Percentiles rank a stretch among this genome's conserved stretches.
These are phyloP conservation scores for Spheniscus mendiculus DNA, from an alignment of 2,113 vertebrate species.

Conservation along the genomic window DNA sequence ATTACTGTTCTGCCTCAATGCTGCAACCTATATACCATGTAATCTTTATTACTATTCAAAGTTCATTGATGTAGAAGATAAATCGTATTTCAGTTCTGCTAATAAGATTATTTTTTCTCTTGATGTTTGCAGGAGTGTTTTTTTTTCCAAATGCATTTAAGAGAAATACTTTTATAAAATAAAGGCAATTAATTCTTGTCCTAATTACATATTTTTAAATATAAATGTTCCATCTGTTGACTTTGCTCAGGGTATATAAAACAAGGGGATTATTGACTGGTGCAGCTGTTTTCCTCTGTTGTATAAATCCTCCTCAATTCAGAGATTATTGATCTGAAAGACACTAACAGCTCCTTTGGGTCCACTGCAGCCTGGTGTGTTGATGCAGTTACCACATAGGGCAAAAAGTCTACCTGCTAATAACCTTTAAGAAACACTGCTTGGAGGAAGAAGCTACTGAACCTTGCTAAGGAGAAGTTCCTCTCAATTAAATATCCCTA, in stretches of 20 bases:
- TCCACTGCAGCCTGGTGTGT: neutral
- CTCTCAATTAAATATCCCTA: neutral
- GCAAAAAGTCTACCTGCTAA: neutral
- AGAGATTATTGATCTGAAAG: neutral
- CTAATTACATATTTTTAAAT: neutral
- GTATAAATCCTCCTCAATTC: neutral
- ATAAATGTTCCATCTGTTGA: neutral
- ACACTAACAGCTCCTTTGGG: neutral
- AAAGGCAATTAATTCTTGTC: neutral
- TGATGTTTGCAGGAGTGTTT: neutral
- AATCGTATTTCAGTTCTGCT: neutral
- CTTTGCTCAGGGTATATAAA: neutral
- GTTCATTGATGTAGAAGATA: neutral
- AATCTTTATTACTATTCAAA: neutral
- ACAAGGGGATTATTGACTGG: neutral
- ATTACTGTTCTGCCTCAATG: neutral
- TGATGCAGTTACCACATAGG: neutral
- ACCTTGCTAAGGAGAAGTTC: neutral
- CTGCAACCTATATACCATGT: neutral
- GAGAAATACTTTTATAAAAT: neutral
- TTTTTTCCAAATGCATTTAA: neutral
- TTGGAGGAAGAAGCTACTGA: neutral
- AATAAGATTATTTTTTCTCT: neutral
- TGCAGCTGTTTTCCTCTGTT: neutral
- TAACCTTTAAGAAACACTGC: neutral